Evolutionary conservation across 2,888 invertebrate species (phyloP).

Genomic region (Lasioglossum lativentre): DNA sequence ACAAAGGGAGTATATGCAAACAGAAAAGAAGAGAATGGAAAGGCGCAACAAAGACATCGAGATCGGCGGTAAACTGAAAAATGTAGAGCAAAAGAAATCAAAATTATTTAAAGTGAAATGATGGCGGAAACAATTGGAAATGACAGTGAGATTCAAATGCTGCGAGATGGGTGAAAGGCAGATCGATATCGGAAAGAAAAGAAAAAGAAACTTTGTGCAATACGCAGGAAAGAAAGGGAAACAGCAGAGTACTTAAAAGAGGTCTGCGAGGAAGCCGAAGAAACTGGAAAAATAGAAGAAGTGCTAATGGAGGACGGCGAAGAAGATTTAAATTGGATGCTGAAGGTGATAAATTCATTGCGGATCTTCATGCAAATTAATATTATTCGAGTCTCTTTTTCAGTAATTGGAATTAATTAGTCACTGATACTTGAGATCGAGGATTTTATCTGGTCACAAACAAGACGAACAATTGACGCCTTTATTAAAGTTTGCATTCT

Average conservation of each 20-base stretch:
- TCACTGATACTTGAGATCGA: not conserved
- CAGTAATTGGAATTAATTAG: slow-evolving; percentile 4
- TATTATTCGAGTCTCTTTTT: not conserved
- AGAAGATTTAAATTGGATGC: not conserved
- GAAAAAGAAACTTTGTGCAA: not conserved
- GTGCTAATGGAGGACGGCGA: not conserved
- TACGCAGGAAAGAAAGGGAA: not conserved
- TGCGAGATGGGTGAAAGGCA: not conserved
- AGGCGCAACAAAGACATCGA: too few species aligned
- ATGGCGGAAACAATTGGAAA: not conserved
- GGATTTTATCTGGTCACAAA: not conserved
- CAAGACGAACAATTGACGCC: not conserved
- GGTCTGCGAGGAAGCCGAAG: not conserved
- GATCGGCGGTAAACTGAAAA: not conserved
- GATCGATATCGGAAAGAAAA: not conserved
- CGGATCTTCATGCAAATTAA: not conserved
- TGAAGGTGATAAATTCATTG: not conserved
- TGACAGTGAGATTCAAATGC: not conserved
- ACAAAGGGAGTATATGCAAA: not conserved
- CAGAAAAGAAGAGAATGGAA: not conserved
- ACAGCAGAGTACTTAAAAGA: not conserved
- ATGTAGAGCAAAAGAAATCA: not conserved
- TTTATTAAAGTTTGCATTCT: not conserved
- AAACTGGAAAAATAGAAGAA: not conserved
- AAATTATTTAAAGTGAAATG: not conserved